These are phyloP conservation scores for Pollachius pollachius DNA, from an alignment of 2,113 vertebrate genomes.

Conservation along the genomic window DNA sequence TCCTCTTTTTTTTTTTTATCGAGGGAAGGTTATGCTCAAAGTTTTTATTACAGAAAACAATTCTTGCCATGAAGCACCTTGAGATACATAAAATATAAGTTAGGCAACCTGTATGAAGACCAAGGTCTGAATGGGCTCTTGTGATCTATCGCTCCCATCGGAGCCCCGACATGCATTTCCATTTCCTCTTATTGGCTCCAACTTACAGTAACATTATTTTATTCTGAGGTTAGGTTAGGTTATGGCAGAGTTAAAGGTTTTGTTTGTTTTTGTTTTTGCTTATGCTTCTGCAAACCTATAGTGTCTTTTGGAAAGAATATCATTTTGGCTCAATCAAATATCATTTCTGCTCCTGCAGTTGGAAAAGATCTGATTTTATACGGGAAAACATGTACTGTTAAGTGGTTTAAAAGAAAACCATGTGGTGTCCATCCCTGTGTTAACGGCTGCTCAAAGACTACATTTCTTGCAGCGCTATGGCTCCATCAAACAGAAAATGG, in stretches of 20 bases:
- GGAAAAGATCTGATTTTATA: background rate
- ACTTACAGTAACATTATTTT: background rate
- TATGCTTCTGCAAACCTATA: conserved; percentile 30
- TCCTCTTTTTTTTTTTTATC: conserved; percentile 29
- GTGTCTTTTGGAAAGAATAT: conserved; percentile 41
- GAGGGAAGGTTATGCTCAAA: conserved; percentile 56
- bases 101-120: conserved; percentile 74
- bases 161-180: conserved; percentile 60
- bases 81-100: conserved; percentile 48
- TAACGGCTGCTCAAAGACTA: background rate
- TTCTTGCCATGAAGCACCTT: conserved; percentile 73
- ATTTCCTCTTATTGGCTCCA: conserved; percentile 23
- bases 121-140: conserved; percentile 69
- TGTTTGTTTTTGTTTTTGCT: conserved; percentile 33
- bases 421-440: conserved; percentile 16
- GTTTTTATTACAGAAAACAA: conserved; percentile 64
- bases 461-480: conserved; percentile 7
- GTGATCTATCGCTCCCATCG: conserved; percentile 75
- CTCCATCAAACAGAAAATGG: conserved; percentile 9
- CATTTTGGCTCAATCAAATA: conserved; percentile 44
- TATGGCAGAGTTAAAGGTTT: background rate
- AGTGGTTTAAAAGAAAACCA: conserved; percentile 16
- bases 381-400: conserved; percentile 12
- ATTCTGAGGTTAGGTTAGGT: conserved; percentile 1
- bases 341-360: conserved; percentile 43